These are phyloP conservation scores for Connochaetes taurinus DNA, from an alignment of 2,113 vertebrate species.

Conservation along the genomic window DNA sequence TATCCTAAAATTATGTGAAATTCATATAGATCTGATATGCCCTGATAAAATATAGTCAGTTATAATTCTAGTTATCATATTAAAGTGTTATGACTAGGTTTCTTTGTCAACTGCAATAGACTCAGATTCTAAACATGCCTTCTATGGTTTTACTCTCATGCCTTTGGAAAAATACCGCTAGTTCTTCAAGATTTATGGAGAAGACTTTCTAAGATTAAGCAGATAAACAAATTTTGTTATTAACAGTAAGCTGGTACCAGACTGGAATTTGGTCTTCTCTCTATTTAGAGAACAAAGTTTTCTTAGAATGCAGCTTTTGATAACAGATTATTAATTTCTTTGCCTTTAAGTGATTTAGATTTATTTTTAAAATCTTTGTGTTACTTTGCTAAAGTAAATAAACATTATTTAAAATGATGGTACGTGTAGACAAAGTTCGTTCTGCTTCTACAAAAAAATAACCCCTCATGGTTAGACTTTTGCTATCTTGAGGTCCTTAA, in stretches of 20 bases:
- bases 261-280: neutral
- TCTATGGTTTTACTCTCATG: neutral
- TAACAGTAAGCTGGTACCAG: neutral
- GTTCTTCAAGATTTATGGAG: neutral
- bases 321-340: neutral
- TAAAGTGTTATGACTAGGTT: neutral
- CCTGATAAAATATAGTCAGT: neutral
- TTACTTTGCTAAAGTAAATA: neutral
- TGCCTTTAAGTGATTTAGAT: neutral
- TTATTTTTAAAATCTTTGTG: neutral
- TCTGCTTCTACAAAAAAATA: neutral
- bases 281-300: neutral
- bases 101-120: neutral
- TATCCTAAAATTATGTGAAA: neutral
- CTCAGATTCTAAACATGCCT: neutral
- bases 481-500: neutral
- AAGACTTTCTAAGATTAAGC: neutral
- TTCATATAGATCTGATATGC: neutral
- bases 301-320: neutral
- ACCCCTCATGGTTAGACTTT: neutral
- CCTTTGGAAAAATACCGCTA: neutral
- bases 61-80: neutral
- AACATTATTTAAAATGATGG: neutral
- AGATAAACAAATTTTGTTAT: neutral
- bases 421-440: neutral